A percentile compares a stretch with the other conserved stretches of the same genome.
Evolutionary conservation across 2,797 vertebrate genomes (phyloP).

Genomic region (Onychomys torridus): DNA sequence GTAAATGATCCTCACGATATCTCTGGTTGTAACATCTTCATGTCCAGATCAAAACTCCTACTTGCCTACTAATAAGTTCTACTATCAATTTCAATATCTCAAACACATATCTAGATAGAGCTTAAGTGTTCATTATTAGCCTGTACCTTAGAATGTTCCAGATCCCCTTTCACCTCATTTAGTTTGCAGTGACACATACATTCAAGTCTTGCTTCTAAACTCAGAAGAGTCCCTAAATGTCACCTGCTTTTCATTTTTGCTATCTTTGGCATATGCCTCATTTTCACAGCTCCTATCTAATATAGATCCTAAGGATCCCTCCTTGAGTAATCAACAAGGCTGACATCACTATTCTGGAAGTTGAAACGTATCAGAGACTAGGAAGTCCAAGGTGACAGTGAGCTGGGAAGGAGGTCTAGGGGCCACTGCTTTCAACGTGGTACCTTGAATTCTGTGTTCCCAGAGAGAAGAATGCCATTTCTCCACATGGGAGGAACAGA

Average conservation of each 20-base stretch:
- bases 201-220: background rate
- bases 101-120: background rate
- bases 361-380: background rate
- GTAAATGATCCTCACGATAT: background rate
- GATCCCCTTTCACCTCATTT: background rate
- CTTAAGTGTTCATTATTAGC: background rate
- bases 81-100: background rate
- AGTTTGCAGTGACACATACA: background rate
- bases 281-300: background rate
- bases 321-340: background rate
- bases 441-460: background rate
- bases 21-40: background rate
- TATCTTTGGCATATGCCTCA: background rate
- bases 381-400: background rate
- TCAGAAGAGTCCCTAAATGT: background rate
- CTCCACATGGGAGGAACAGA: background rate
- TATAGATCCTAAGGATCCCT: background rate
- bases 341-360: background rate
- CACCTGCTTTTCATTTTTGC: background rate
- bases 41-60: constrained; percentile 1
- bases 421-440: background rate
- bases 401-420: background rate
- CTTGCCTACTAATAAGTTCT: background rate
- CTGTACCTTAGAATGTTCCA: background rate
- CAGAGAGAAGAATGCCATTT: background rate